Evolutionary conservation across 2,797 vertebrate species (phyloP).

Genomic region (Channallabes apus): DNA sequence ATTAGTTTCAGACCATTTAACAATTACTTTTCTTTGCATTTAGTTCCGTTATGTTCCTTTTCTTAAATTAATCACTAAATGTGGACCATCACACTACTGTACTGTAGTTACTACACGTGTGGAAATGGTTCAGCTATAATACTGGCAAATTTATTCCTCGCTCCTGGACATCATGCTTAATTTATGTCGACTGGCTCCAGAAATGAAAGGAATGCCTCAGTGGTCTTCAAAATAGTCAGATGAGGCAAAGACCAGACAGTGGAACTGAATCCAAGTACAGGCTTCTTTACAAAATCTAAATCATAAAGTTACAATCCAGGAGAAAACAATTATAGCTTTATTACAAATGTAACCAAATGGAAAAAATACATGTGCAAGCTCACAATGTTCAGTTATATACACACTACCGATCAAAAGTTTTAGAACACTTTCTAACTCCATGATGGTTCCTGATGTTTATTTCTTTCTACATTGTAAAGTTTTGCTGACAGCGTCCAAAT

Average conservation of each 20-base stretch:
- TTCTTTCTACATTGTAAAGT: no score
- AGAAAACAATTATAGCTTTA: neutral
- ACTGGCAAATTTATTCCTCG: neutral
- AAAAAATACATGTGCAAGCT: neutral
- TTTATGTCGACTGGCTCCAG: neutral
- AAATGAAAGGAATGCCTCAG: neutral
- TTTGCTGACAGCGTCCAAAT: no score
- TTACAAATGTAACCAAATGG: neutral
- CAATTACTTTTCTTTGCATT: constrained; percentile 10
- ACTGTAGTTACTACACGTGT: neutral
- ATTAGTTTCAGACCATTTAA: constrained; percentile 17
- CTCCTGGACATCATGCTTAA: neutral
- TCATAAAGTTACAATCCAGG: neutral
- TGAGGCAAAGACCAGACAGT: neutral
- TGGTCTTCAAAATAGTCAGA: neutral
- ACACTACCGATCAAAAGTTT: no score
- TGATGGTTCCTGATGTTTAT: no score
- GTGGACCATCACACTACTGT: neutral
- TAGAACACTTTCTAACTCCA: no score
- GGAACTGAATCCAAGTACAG: neutral
- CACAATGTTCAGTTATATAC: neutral
- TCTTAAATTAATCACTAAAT: constrained; percentile 2
- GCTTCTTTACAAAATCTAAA: neutral
- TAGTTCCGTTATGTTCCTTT: neutral
- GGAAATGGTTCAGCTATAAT: neutral